Base-by-base conservation (phyloP, 2,888 invertebrate species). In the Cataglyphis albicans region DNA sequence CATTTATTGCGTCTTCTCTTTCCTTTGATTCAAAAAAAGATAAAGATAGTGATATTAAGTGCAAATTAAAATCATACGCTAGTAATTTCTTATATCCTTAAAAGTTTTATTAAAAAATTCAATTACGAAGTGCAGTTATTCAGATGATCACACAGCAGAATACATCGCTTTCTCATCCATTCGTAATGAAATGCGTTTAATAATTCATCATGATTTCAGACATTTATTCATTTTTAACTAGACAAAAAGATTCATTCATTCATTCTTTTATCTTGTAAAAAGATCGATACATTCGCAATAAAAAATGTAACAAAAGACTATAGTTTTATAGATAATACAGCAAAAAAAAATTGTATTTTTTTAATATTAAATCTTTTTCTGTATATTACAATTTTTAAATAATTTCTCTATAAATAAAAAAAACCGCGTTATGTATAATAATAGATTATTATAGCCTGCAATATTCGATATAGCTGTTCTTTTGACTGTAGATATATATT, bases 11-110 rank as follows among this genome's bases (percentile, higher is more conserved):
- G 10, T 7, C 41, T 67, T 41, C 21, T 7, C 12, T 12, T 35
- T 65, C 10, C 29, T 38, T 67, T 29, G n/a, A 15, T 32, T 9
- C 1, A 4, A 6, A 57, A 1, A 6, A 18, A 32, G 12, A 29
- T 12, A 52, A 35, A 76, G n/a, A 57, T 15, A 57, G 44, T 1
- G n/a, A 63, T 21, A 52, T 32, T n/a, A 38, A 75, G 12, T n/a
- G 12, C 65, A 25, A 38, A 35, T 76, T 76, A 55, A 67, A 38
- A 65, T 15, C 18, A 25, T n/a, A 6, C 3, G 12, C 15, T 44
- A 55, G 21, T 25, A 76, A 76, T 57, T 76, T 65, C 55, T 55
- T 48, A 63, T 21, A 59, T 41, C 29, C 32, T 38, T 10, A 44
- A 48, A 21, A 21, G n/a, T 48, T 63, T 76, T 38, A 21, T 12